Conservation (phyloP, 2,888 invertebrate species). For the Linhomoeus sp. region DNA sequence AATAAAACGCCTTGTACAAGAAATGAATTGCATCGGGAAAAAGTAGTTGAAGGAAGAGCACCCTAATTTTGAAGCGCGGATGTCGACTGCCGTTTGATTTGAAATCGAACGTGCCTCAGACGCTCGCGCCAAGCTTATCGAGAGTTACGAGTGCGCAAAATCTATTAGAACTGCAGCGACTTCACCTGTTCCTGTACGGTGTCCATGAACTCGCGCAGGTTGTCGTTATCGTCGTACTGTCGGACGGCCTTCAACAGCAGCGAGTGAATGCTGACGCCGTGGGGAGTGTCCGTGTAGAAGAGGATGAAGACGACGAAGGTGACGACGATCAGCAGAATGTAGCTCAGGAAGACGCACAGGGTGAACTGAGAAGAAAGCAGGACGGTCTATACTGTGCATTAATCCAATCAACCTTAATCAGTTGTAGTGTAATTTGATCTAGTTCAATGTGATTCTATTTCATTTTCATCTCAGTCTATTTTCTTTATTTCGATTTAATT, state of each 20-base stretch:
- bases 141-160: no score
- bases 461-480: no score
- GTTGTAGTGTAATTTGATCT: background rate
- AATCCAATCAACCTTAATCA: background rate
- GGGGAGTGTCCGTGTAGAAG: conserved; percentile 22
- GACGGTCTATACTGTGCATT: background rate
- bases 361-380: conserved; percentile 19
- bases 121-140: no score
- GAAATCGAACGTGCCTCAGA: no score
- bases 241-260: conserved; percentile 18
- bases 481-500: no score
- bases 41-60: no score
- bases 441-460: no score
- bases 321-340: conserved; percentile 19
- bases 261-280: conserved; percentile 19
- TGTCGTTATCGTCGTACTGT: conserved; percentile 22
- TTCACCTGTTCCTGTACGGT: conserved; percentile 24
- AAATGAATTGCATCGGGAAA: no score
- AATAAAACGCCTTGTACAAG: no score
- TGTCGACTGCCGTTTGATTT: no score
- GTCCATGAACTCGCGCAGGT: conserved; percentile 25
- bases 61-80: no score
- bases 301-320: conserved; percentile 22
- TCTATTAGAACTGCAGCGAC: no score
- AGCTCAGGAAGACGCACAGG: conserved; percentile 19